Conservation (phyloP, 2,113 vertebrate species). For the Tylochromis polylepis region DNA sequence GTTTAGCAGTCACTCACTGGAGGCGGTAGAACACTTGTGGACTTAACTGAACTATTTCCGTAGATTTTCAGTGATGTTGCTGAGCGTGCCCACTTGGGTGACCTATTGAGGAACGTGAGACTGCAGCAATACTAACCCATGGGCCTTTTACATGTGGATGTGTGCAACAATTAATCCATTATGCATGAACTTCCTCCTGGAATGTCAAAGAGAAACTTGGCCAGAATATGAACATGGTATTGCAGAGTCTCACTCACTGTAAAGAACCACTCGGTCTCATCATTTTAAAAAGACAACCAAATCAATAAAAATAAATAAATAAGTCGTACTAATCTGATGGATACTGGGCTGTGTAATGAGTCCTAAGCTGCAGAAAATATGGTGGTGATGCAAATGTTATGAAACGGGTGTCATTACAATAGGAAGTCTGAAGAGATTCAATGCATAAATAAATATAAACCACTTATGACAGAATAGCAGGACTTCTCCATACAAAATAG, state of each 20-base stretch:
- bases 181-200: slow-evolving; percentile 67
- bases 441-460: neutral
- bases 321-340: neutral
- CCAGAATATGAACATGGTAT: slow-evolving; percentile 52
- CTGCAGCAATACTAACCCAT: slow-evolving; percentile 60
- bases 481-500: neutral
- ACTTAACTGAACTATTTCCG: slow-evolving; percentile 50
- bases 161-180: slow-evolving; percentile 71
- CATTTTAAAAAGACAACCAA: slow-evolving; percentile 34
- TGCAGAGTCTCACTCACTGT: slow-evolving; percentile 23
- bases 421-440: neutral
- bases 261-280: slow-evolving; percentile 23
- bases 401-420: neutral
- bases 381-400: neutral
- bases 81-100: slow-evolving; percentile 28
- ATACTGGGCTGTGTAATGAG: neutral
- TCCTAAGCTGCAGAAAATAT: neutral
- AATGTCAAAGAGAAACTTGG: slow-evolving; percentile 37
- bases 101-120: slow-evolving; percentile 51
- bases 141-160: slow-evolving; percentile 52
- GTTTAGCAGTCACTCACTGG: slow-evolving; percentile 26
- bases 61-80: slow-evolving; percentile 29
- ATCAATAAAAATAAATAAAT: slow-evolving; percentile 15
- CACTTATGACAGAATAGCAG: neutral
- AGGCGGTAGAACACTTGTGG: slow-evolving; percentile 9